Evolutionary conservation across 2,113 vertebrate species (phyloP).

Genomic region (Tachysurus fulvidraco): DNA sequence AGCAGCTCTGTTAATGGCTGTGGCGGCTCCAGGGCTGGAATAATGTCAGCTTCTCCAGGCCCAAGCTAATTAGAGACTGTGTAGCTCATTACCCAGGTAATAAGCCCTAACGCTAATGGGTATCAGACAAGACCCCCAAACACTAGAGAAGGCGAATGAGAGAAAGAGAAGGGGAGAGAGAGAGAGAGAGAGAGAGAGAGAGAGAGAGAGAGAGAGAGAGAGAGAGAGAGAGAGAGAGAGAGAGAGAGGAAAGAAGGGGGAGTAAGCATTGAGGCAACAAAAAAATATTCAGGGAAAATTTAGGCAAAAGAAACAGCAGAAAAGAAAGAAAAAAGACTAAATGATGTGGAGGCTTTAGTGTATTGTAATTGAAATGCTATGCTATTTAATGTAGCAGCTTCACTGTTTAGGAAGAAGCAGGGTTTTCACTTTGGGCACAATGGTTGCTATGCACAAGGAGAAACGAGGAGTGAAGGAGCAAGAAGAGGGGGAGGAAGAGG

Average conservation of each 20-base stretch:
- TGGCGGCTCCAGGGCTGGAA: slow-evolving; percentile 55
- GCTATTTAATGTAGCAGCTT: slow-evolving; percentile 34
- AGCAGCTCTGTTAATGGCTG: slow-evolving; percentile 90
- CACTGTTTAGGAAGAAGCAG: slow-evolving; percentile 42
- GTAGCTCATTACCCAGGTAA: slow-evolving; percentile 88
- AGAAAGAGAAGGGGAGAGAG: slow-evolving; percentile 45
- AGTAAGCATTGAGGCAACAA: slow-evolving; percentile 24
- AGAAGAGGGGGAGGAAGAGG: slow-evolving; percentile 32
- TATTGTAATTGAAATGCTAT: slow-evolving; percentile 34
- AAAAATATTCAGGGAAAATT: slow-evolving; percentile 28
- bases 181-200: slow-evolving; percentile 39
- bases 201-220: slow-evolving; percentile 42
- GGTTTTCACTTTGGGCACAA: slow-evolving; percentile 50
- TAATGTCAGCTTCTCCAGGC: slow-evolving; percentile 91
- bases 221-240: slow-evolving; percentile 1
- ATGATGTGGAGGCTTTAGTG: slow-evolving; percentile 39
- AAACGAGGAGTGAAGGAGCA: slow-evolving; percentile 30
- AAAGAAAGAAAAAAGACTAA: slow-evolving; percentile 25
- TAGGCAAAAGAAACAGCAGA: slow-evolving; percentile 34
- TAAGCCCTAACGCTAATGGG: slow-evolving; percentile 91
- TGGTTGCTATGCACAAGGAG: slow-evolving; percentile 56
- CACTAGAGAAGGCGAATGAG: slow-evolving; percentile 63
- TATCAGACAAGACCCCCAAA: slow-evolving; percentile 78
- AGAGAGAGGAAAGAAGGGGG: slow-evolving; percentile 8
- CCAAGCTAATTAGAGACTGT: slow-evolving; percentile 92